phyloP scores from a whole-genome alignment of 2,888 invertebrate species.

The Lottia gigantea region DNA sequence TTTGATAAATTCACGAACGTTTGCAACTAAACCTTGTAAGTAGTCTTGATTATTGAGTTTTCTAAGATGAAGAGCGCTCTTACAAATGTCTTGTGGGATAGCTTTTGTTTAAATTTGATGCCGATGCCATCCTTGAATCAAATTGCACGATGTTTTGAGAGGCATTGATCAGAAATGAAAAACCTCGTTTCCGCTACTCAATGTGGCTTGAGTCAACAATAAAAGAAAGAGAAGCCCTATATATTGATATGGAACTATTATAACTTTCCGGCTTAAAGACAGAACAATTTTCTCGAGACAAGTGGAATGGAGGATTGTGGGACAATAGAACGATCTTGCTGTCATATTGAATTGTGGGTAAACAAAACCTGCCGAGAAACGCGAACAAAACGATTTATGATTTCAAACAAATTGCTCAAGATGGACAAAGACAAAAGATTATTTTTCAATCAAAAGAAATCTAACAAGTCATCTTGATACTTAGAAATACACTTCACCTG shows the following conservation, averaged over 20 bases:
- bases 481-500: constrained; percentile 14
- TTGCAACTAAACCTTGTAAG: constrained; percentile 21
- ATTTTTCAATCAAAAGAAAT: constrained; percentile 4
- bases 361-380: neutral
- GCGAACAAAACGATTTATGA: no score
- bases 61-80: constrained; percentile 17
- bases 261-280: constrained; percentile 18
- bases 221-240: constrained; percentile 22
- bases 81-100: constrained; percentile 19
- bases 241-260: constrained; percentile 16
- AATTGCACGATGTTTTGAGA: constrained; percentile 20
- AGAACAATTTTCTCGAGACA: constrained; percentile 20
- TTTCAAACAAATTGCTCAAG: no score
- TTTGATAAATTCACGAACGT: constrained; percentile 22
- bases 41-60: constrained; percentile 23
- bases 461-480: constrained; percentile 14
- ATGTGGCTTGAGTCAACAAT: constrained; percentile 15
- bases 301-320: constrained; percentile 21
- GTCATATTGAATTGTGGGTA: constrained; percentile 21
- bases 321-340: constrained; percentile 22
- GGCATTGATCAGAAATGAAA: constrained; percentile 26
- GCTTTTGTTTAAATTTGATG: constrained; percentile 24
- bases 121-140: constrained; percentile 18
- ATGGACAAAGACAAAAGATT: neutral
- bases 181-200: constrained; percentile 21